phyloP scores from a whole-genome alignment of 2,113 vertebrate species.

The Ceyx melanurus region DNA sequence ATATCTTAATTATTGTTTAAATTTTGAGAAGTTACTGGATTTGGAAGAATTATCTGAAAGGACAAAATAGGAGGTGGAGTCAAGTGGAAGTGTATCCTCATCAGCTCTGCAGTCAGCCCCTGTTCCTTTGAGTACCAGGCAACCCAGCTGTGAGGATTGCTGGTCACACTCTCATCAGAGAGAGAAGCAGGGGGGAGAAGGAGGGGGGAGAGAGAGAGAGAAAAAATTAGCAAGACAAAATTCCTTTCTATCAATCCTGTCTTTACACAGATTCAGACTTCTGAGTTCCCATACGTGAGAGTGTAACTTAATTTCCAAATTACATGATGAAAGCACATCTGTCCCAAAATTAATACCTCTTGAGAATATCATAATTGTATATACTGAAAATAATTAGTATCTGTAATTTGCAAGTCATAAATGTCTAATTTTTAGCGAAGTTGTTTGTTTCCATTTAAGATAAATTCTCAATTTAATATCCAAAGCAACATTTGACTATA shows the following conservation, averaged over 20 bases:
- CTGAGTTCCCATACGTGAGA: slow-evolving; percentile 68
- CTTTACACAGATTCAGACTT: slow-evolving; percentile 68
- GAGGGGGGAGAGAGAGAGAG: neutral
- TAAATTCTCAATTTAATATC: slow-evolving; percentile 73
- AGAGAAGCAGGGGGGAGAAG: neutral
- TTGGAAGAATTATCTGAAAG: slow-evolving; percentile 36
- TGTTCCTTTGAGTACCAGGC: slow-evolving; percentile 52
- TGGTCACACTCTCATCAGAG: slow-evolving; percentile 63
- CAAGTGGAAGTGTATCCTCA: slow-evolving; percentile 59
- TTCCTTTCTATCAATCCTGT: slow-evolving; percentile 63
- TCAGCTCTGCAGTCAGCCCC: slow-evolving; percentile 56
- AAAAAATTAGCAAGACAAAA: slow-evolving; percentile 65
- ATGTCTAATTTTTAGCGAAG: slow-evolving; percentile 74
- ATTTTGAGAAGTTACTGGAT: slow-evolving; percentile 30
- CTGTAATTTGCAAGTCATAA: slow-evolving; percentile 74
- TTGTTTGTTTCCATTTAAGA: slow-evolving; percentile 75
- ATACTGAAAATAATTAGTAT: slow-evolving; percentile 75
- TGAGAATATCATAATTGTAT: slow-evolving; percentile 75
- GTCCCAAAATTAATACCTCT: slow-evolving; percentile 73
- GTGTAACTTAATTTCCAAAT: slow-evolving; percentile 73
- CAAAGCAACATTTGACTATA: slow-evolving; percentile 46
- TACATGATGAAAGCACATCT: slow-evolving; percentile 73
- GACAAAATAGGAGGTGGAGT: slow-evolving; percentile 49
- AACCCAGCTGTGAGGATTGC: slow-evolving; percentile 71
- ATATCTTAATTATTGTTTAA: slow-evolving; percentile 15